Evolutionary conservation across 2,113 vertebrate species (phyloP).

Genomic region (Indri indri): DNA sequence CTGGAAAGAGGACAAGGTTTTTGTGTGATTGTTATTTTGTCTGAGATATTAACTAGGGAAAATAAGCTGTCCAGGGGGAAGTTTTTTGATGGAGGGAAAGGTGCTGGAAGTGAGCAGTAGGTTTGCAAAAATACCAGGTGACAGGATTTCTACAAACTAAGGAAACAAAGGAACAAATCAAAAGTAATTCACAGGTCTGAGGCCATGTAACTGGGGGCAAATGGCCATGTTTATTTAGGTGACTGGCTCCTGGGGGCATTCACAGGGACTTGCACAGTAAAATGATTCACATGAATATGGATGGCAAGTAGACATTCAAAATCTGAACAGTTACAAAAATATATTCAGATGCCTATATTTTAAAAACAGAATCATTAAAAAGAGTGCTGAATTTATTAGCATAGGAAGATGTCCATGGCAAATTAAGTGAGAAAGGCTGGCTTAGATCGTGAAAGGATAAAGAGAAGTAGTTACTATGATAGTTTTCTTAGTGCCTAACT

Average conservation of each 20-base stretch:
- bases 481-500: background rate
- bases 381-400: background rate
- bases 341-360: background rate
- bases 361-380: slow-evolving; percentile 20
- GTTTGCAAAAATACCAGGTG: background rate
- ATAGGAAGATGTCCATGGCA: background rate
- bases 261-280: background rate
- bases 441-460: background rate
- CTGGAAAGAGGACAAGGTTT: background rate
- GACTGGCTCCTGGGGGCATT: background rate
- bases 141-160: background rate
- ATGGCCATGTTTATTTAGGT: background rate
- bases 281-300: background rate
- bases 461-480: background rate
- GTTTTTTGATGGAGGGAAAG: background rate
- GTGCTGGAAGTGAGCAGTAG: background rate
- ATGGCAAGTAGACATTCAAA: background rate
- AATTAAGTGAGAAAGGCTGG: background rate
- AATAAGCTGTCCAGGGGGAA: background rate
- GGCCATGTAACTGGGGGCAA: background rate
- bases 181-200: background rate
- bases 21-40: background rate
- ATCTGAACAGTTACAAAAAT: background rate
- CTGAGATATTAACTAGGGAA: background rate
- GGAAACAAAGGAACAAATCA: background rate